Evolutionary conservation across 2,888 invertebrate species (phyloP), one percentile per base, ranked within the genome.

Genomic region (Nemotelus nigrinus): DNA sequence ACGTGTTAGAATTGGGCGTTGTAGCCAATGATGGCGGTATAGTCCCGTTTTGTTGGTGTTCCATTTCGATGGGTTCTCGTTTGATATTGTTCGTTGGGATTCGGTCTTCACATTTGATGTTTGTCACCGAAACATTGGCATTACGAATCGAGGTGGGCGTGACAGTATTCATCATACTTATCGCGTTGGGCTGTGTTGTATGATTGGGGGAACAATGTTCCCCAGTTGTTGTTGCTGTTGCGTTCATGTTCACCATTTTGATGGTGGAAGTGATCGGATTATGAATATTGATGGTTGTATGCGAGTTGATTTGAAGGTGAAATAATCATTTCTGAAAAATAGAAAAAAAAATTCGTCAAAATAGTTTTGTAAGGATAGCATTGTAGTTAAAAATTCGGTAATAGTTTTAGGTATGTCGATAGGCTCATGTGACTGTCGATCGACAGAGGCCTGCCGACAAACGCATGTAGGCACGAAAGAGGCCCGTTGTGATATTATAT

Each of bases 121-220:
- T 93, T 82, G 94, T 94, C 84, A 94, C 94, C 79, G 94, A 94
- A 78, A 94, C 92, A 89, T 94, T 86, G 80, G 86, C 83, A 58
- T 50, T 72, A 43, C 84, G 82, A 39, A 82, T 83, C 47, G 82
- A 81, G 25, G 82, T 79, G 25, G 76, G 10, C 44, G 67, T 50
- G 63, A 65, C 48, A 60, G 78, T 47, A 47, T 53, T 78, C 10
- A 72, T 74, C 44, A 72, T 57, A 65, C 76, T 78, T 64, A 76
- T 72, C 44, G 79, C 57, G 3, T 3, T 57, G 39, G 65, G 53
- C 7, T 65, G 63, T 50, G 57, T 55, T 60, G 76, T 48, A 67
- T 55, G 57, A 65, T 48, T 74, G 45, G 79, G 76, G 77, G 77
- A 77, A 10, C 55, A 53, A 64, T 68, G 68, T 43, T 70, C 79